Base-by-base conservation (phyloP, 2,113 vertebrate species). In the Climacteris rufus region DNA sequence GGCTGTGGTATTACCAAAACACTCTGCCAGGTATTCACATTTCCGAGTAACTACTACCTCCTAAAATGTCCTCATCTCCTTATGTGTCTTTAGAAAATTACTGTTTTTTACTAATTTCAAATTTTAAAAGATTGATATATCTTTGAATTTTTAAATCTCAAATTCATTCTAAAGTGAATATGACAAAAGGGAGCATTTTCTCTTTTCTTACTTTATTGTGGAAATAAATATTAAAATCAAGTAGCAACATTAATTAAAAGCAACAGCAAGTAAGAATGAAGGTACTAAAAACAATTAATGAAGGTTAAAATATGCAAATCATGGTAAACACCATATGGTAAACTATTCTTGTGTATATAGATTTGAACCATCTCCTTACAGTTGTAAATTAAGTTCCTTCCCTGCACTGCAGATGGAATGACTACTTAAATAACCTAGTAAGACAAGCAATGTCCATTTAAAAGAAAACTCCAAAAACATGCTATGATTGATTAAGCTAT, bases 241-340 rank as follows among this genome's bases (percentile, higher is more conserved):
- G 22, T 76, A 87, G 54, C 45, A 90, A 93, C 57, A 96, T 53
- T 65, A 53, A 91, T 76, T 72, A 89, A 91, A 93, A 89, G 39
- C 44, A 94, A 83, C n/a, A 91, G 57, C 37, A 96, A 94, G 37
- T 60, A 94, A 85, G 33, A 94, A 27, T 72, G 77, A 93, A 83
- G 63, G 69, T 53, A 92, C 47, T 85, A 93, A 92, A 93, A 97
- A 91, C 60, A 95, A 96, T 89, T 95, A 97, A 96, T 91, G 74
- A 97, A 95, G 71, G 81, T 83, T 95, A 96, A 97, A 97, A 94
- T 89, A 97, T 84, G 66, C 75, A 96, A 79, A 96, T 84, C 40
- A 53, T 27, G 20, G 47, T 59, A 94, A 95, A 44, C 35, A 90
- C 54, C 86, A 94, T 96, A 95, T 93, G 80, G 76, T 83, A 95